Conservation (phyloP, 1,140 invertebrate species). For the Dendrolimus kikuchii region DNA sequence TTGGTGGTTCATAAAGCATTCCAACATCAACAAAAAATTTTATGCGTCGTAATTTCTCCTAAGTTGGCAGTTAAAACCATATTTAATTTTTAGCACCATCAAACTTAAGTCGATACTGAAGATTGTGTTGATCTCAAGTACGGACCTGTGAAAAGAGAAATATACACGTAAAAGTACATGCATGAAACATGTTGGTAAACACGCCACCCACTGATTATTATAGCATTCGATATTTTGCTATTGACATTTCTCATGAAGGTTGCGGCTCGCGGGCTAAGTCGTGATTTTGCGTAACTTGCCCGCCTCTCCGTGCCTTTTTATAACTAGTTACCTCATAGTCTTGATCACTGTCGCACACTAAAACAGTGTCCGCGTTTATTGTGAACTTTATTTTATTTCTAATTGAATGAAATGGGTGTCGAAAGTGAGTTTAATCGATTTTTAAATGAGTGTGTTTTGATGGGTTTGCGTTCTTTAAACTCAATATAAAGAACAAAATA, state of each 20-base stretch:
- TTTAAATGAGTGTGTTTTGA: neutral
- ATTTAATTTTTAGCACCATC: too few relatives aligned
- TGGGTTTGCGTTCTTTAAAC: too few relatives aligned
- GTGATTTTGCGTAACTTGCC: conserved; percentile 64
- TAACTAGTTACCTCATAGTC: conserved; percentile 28
- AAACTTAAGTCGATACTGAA: too few relatives aligned
- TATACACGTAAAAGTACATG: too few relatives aligned
- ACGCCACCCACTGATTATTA: conserved; percentile 30
- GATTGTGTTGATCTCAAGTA: too few relatives aligned
- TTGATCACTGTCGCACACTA: conserved; percentile 13
- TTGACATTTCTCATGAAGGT: conserved; percentile 66
- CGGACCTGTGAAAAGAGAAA: too few relatives aligned
- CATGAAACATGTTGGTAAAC: conserved; percentile 28
- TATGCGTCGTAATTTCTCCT: too few relatives aligned
- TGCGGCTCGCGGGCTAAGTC: conserved; percentile 29
- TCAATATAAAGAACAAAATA: too few relatives aligned
- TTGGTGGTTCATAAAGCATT: too few relatives aligned
- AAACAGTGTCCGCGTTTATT: conserved; percentile 9
- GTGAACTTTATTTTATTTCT: conserved; percentile 13
- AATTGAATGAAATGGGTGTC: conserved; percentile 31
- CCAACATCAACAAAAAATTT: too few relatives aligned
- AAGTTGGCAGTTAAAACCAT: too few relatives aligned
- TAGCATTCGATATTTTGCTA: conserved; percentile 42
- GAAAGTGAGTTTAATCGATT: conserved; percentile 37
- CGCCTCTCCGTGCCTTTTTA: conserved; percentile 32